Evolutionary conservation across 2,888 invertebrate genomes (phyloP).

Genomic region (Allacma fusca): DNA sequence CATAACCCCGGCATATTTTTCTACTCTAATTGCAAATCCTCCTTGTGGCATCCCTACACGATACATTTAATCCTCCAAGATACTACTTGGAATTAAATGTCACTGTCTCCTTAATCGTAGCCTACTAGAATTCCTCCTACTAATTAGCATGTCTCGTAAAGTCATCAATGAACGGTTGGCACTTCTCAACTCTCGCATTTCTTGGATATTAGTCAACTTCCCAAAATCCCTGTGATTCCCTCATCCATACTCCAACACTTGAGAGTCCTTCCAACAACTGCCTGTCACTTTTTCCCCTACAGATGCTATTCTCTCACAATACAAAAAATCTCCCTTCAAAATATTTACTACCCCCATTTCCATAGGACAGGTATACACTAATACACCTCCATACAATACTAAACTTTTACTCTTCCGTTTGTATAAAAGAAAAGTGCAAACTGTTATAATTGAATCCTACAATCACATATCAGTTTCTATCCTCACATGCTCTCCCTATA

Average conservation of each 20-base stretch:
- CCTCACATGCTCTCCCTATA: no score
- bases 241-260: neutral
- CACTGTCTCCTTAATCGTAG: neutral
- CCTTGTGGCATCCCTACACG: neutral
- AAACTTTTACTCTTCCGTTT: no score
- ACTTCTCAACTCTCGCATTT: neutral
- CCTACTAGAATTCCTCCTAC: neutral
- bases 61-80: conserved; percentile 1
- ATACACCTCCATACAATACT: no score
- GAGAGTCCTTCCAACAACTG: no score
- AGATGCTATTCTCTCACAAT: no score
- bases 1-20: neutral
- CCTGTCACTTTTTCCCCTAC: no score
- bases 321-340: no score
- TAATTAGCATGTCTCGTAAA: neutral
- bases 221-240: neutral
- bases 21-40: neutral
- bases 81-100: neutral
- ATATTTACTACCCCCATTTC: no score
- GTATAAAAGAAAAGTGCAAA: no score
- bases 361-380: no score
- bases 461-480: no score
- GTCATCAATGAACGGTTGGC: neutral
- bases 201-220: neutral
- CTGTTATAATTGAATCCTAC: no score